A percentile compares a stretch with the other conserved stretches of the same genome.
These are phyloP conservation scores for Poeciliopsis infans DNA, from an alignment of 2,797 vertebrate species.

Conservation along the genomic window DNA sequence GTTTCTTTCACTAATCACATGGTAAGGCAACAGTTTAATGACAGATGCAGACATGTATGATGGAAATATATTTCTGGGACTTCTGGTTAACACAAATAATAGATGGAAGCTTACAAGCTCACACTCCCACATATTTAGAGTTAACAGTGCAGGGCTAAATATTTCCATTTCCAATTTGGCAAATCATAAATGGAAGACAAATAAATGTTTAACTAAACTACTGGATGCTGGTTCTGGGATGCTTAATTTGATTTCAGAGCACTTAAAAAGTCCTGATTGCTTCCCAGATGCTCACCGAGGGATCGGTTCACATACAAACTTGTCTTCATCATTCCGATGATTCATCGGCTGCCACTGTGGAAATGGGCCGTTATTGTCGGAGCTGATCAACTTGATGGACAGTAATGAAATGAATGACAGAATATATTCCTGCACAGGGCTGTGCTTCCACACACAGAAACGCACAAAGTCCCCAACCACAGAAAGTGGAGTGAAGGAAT, in stretches of 20 bases:
- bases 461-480: conserved; percentile 29
- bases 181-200: conserved; percentile 63
- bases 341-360: conserved; percentile 45
- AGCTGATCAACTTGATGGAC: conserved; percentile 64
- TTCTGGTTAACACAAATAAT: conserved; percentile 51
- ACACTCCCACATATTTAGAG: conserved; percentile 24
- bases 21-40: conserved; percentile 46
- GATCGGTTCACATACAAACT: conserved; percentile 41
- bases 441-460: conserved; percentile 37
- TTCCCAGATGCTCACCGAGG: conserved; percentile 24
- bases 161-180: conserved; percentile 54
- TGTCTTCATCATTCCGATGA: conserved; percentile 57
- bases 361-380: conserved; percentile 53
- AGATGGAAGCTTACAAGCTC: conserved; percentile 32
- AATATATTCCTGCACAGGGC: conserved; percentile 27
- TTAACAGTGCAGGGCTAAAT: conserved; percentile 12
- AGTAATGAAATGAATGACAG: conserved; percentile 71
- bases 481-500: conserved; percentile 39
- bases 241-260: conserved; percentile 52
- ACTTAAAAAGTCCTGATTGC: conserved; percentile 43
- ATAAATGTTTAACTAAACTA: conserved; percentile 62
- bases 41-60: conserved; percentile 24
- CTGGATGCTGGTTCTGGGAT: conserved; percentile 44
- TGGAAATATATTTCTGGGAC: conserved; percentile 53
- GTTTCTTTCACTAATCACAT: conserved; percentile 13